Base-by-base conservation (phyloP, 2,888 invertebrate species). In the Tupiocoris notatus region DNA sequence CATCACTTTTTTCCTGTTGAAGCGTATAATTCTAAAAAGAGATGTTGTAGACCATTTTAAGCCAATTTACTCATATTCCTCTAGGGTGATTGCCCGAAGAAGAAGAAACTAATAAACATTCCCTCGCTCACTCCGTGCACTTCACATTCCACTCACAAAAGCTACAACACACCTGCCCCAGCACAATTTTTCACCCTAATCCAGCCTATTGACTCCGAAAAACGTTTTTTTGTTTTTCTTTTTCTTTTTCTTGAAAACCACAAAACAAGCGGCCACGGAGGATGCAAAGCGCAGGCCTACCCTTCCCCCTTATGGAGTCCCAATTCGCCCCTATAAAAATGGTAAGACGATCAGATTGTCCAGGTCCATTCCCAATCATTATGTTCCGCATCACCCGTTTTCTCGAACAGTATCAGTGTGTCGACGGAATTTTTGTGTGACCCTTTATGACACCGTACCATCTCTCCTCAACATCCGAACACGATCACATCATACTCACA, bases 291-390 rank as follows among this genome's bases (percentile, higher is more conserved):
- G 73, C 73, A 61, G 57, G 73, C 73, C 73, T 73, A 73, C 73
- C 73, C 73, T 73, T 73, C 73, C 73, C 73, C 73, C 73, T 73
- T 62, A 62, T 73, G 73, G 73, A 73, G 73, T 73, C 73, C 73
- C 73, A 73, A 57, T 57, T 73, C 73, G 73, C 73, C 73, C 73
- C 73, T 73, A 57, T 73, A 73, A 73, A 73, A 73, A 73, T 73
- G 73, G 73, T 73, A 73, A 73, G 73, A 73, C 54, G 58, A 18
- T 59, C 18, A 59, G 59, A 59, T 59, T 59, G 17, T 18, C 59
- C 63, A 20, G 23, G 22, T 63, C 21, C 63, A 22, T 39, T 39
- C 39, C 39, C 39, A 12, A 39, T 39, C 63, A 63, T 63, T 2
- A 63, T 63, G 20, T 39, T n/a, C 22, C 23, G 21, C 6, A 59